Evolutionary conservation across 2,888 invertebrate species (phyloP), one percentile per base, ranked within the genome.

Genomic region (Stenichneumon culpator): DNA sequence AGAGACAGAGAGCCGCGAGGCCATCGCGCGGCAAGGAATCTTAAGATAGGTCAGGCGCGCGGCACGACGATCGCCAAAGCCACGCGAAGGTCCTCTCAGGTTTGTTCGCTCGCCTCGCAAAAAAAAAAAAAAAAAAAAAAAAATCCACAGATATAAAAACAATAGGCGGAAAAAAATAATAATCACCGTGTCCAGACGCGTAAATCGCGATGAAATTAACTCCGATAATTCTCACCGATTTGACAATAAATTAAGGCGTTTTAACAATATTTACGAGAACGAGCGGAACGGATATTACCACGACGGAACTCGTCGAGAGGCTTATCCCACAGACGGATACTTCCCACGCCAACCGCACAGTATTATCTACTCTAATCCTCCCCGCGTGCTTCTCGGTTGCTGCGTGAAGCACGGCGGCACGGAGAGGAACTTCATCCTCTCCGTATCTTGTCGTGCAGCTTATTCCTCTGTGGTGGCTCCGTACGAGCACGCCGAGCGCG

Each of bases 21-120:
- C 44, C 68, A 54, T 69, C 73, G 73, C 74, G 83, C 39, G 69
- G 44, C 63, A 28, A 79, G 44, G 70, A 75, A 79, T 83, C 14
- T 83, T 80, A 54, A 83, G 83, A 79, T 79, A 79, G 83, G 83
- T 83, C 79, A 83, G 70, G 70, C 63, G 22, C 70, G n/a, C n/a
- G 47, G n/a, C 32, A 14, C 5, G 22, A 28, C 25, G 25, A 60
- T 60, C 60, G 60, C 28, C 60, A 28, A 16, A 60, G 60, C 25
- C 60, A 60, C 32, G 16, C 50, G 74, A 65, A 75, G 50, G 65
- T 75, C 36, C 39, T 4, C 39, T 22, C 19, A 22, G 25, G 19
- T 7, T 5, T 44, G 47, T 47, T n/a, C 28, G 9, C 4, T n/a
- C 16, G 28, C n/a, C 9, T 2, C 9, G 16, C 16, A 16, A 65